A percentile compares a stretch with the other conserved stretches of the same genome.
These are phyloP conservation scores for Teleogryllus occipitalis DNA, from an alignment of 1,140 invertebrate species.

Conservation along the genomic window DNA sequence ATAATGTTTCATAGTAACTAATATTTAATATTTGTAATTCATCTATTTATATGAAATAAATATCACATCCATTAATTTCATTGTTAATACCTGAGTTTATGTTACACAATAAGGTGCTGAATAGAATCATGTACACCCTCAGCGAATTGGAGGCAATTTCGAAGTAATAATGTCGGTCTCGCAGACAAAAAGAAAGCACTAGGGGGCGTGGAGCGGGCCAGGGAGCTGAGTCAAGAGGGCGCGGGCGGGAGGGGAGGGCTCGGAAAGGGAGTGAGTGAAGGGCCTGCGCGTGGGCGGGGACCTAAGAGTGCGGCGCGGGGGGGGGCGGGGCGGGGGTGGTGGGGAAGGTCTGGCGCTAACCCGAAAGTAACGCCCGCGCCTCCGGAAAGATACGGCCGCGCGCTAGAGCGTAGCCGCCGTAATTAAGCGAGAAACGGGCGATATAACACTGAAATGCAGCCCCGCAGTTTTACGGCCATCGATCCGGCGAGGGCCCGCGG, in stretches of 20 bases:
- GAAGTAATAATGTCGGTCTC: not conserved
- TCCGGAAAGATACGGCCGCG: not conserved
- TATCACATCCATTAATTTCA: too few relatives aligned
- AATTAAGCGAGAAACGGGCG: slow-evolving; percentile 3
- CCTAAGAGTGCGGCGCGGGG: not conserved
- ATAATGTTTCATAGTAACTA: too few relatives aligned
- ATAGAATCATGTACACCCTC: too few relatives aligned
- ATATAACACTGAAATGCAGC: not conserved
- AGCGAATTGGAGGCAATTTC: not conserved
- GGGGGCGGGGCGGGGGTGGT: not conserved
- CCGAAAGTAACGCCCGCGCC: not conserved
- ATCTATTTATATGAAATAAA: too few relatives aligned
- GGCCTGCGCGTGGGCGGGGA: too few relatives aligned
- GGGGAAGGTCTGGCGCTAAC: not conserved
- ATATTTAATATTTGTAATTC: too few relatives aligned
- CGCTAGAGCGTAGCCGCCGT: not conserved
- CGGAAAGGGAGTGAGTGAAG: not conserved
- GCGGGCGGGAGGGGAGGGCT: too few relatives aligned
- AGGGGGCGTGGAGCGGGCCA: not conserved
- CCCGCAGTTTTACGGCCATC: not conserved
- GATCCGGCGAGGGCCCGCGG: not conserved
- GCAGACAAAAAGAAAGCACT: too few relatives aligned
- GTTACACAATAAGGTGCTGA: too few relatives aligned
- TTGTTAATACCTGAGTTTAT: too few relatives aligned
- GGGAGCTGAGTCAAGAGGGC: not conserved